Conservation (phyloP, 2,113 vertebrate genomes). For the Elachura formosa region DNA sequence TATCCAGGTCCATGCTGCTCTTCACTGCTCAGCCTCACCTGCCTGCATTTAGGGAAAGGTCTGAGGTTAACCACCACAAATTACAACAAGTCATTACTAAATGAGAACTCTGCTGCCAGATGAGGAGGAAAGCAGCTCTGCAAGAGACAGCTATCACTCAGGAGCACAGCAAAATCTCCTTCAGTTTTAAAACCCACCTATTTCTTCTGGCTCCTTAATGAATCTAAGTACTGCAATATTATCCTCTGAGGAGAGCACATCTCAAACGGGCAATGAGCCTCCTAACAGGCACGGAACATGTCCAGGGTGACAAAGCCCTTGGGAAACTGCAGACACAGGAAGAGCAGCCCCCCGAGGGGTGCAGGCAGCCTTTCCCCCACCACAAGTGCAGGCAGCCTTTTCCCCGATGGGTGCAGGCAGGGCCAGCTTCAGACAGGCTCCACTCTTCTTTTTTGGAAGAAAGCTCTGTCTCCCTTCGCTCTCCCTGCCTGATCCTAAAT, state of each 20-base stretch:
- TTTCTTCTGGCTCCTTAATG: neutral
- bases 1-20: constrained; percentile 82
- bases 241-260: neutral
- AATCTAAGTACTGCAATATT: neutral
- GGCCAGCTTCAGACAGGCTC: neutral
- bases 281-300: rapidly evolving
- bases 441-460: neutral
- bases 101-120: neutral
- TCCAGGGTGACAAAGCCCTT: rapidly evolving
- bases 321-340: neutral
- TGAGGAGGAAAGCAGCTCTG: neutral
- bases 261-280: neutral
- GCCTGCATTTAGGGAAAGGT: neutral
- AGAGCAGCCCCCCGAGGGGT: rapidly evolving
- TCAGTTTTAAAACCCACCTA: neutral
- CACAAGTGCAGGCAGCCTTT: neutral
- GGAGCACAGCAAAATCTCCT: neutral
- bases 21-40: neutral
- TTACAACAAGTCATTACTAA: neutral
- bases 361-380: neutral
- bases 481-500: neutral
- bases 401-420: neutral
- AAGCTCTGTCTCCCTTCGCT: neutral
- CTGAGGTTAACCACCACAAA: neutral
- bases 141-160: neutral